Conservation (phyloP, 2,797 vertebrate species). For the Yasuhikotakia modesta region DNA sequence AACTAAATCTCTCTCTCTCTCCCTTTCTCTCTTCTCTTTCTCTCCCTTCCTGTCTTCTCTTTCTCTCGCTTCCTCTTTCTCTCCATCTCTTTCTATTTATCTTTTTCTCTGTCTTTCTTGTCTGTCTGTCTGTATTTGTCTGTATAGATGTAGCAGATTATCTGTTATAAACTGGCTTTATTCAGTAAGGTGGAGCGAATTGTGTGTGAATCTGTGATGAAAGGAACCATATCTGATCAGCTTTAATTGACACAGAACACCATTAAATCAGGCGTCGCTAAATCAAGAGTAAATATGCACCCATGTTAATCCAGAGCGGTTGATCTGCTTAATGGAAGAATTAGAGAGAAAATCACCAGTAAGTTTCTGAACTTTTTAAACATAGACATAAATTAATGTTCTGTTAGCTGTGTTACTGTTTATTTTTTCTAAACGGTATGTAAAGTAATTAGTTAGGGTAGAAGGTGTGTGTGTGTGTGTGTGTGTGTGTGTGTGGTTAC, state of each 20-base stretch:
- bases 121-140: not conserved
- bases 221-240: not conserved
- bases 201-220: too few species aligned
- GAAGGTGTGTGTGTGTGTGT: not conserved
- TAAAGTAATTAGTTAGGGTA: not conserved
- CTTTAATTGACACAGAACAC: slow-evolving; percentile 23
- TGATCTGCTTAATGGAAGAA: slow-evolving; percentile 10
- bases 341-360: too few species aligned
- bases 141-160: too few species aligned
- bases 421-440: not conserved
- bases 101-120: not conserved
- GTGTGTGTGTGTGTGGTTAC: not conserved
- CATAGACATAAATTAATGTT: too few species aligned
- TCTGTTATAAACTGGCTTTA: too few species aligned
- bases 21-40: not conserved
- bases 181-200: too few species aligned
- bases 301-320: slow-evolving; percentile 35
- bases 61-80: not conserved
- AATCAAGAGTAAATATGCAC: slow-evolving; percentile 29
- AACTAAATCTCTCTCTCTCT: not conserved
- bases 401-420: too few species aligned
- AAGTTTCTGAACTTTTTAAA: too few species aligned
- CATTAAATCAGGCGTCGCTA: not conserved
- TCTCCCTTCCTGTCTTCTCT: too few species aligned
- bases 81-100: not conserved